These are phyloP conservation scores for Brachypterus glaber DNA, from an alignment of 2,888 invertebrate species.

Conservation along the genomic window DNA sequence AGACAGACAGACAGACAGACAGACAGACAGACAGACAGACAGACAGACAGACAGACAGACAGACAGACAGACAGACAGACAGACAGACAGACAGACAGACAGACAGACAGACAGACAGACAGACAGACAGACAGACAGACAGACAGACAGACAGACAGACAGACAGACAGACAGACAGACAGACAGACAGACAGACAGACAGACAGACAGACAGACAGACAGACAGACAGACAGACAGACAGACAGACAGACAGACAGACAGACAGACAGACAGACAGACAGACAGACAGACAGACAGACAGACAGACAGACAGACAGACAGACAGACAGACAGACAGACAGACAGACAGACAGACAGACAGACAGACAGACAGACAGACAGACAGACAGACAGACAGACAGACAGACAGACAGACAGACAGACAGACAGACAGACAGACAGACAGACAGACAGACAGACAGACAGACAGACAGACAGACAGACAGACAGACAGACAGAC, in stretches of 20 bases:
- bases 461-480: slow-evolving; percentile 2
- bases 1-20: too few relatives aligned
- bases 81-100: slow-evolving; percentile 6
- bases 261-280: slow-evolving; percentile 22
- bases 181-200: slow-evolving; percentile 19
- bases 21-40: too few relatives aligned
- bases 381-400: slow-evolving; percentile 13
- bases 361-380: slow-evolving; percentile 20
- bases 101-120: slow-evolving; percentile 6
- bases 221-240: slow-evolving; percentile 22
- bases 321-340: slow-evolving; percentile 22
- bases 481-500: slow-evolving; percentile 2
- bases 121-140: slow-evolving; percentile 13
- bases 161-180: slow-evolving; percentile 21
- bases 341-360: slow-evolving; percentile 22
- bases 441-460: slow-evolving; percentile 2
- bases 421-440: slow-evolving; percentile 2
- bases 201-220: slow-evolving; percentile 22
- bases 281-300: slow-evolving; percentile 21
- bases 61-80: slow-evolving; percentile 6
- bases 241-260: slow-evolving; percentile 23
- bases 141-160: slow-evolving; percentile 32
- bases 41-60: slow-evolving; percentile 4
- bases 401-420: slow-evolving; percentile 2
- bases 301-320: slow-evolving; percentile 21